Base-by-base conservation (phyloP, 2,797 vertebrate species). In the Tenualosa ilisha region DNA sequence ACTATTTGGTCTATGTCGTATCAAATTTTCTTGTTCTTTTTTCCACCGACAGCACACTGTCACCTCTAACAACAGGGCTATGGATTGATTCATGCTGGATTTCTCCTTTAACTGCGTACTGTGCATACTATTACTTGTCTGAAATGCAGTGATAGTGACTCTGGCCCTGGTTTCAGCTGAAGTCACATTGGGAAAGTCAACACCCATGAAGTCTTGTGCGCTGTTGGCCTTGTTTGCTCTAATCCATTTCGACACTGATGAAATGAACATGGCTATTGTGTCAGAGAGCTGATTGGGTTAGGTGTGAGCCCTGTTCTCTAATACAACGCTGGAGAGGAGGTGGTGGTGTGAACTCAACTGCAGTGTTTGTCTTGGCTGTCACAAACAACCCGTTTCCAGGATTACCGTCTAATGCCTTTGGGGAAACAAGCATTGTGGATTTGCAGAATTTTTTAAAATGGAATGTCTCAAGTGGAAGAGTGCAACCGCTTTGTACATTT, bases 191-290 rank as follows among this genome's bases (percentile, higher is more conserved):
- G 6, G 37, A 75, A 43, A 40, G 15, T 0, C 17, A 20, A 17
- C 15, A 1, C 24, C 6, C 37, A 17, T 79, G 72, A 46, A 22
- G 72, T 24, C 40, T 0, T 46, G 17, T 46, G 37, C 75, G 59
- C 49, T 85, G 68, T 90, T 86, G 83, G 22, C n/a, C 37, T 72
- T 83, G 59, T 86, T 65, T 81, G 83, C 31, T 86, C 81, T 68
- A 83, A 85, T 90, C 72, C 26, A 5, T 85, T 86, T 85, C 68
- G 81, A 86, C 79, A 86, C 85, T 68, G 31, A 75, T 83, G 85
- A 86, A 85, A 84, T 86, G 83, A 89, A 85, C 26, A 84, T 12
- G 12, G 75, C 79, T 43, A 88, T 82, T 85, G 81, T 89, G 83
- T 84, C 85, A 61, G 37, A 56, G 86, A 82, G 88, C 40, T 81